Conservation (phyloP, 2,113 vertebrate genomes). For the Ancistrus triradiatus region DNA sequence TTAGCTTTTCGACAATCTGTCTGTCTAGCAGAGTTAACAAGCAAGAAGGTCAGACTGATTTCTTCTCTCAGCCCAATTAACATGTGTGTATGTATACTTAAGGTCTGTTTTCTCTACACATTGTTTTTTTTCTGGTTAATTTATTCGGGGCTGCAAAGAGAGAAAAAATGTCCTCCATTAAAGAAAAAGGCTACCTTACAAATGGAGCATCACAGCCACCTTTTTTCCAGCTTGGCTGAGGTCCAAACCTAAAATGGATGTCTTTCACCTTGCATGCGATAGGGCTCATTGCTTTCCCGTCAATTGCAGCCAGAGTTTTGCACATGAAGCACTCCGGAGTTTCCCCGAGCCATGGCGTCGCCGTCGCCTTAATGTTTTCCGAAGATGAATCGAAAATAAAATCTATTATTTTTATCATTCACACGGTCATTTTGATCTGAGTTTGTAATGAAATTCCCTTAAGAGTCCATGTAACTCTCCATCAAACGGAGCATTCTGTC, state of each 20-base stretch:
- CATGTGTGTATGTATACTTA: neutral
- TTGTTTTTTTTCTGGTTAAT: too few species aligned
- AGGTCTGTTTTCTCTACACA: neutral
- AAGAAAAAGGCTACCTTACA: neutral
- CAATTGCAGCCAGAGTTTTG: neutral
- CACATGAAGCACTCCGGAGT: neutral
- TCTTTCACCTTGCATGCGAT: neutral
- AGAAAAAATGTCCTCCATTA: neutral
- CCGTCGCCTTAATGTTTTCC: slow-evolving; percentile 9
- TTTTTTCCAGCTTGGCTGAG: neutral
- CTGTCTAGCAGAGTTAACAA: too few species aligned
- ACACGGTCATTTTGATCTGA: neutral
- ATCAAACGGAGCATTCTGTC: slow-evolving; percentile 77
- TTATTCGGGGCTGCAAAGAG: neutral
- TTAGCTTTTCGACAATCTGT: neutral
- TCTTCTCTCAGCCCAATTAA: slow-evolving; percentile 32
- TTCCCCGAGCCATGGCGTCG: neutral
- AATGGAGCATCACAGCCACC: neutral
- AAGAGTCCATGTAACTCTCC: neutral
- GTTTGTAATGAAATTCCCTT: slow-evolving; percentile 11
- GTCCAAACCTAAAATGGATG: neutral
- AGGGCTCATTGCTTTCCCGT: slow-evolving; percentile 7
- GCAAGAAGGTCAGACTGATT: slow-evolving; percentile 10
- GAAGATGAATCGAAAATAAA: slow-evolving; percentile 6
- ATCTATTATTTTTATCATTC: slow-evolving; percentile 13